Base-by-base conservation (phyloP, 2,888 invertebrate genomes). In the Oscheius onirici region DNA sequence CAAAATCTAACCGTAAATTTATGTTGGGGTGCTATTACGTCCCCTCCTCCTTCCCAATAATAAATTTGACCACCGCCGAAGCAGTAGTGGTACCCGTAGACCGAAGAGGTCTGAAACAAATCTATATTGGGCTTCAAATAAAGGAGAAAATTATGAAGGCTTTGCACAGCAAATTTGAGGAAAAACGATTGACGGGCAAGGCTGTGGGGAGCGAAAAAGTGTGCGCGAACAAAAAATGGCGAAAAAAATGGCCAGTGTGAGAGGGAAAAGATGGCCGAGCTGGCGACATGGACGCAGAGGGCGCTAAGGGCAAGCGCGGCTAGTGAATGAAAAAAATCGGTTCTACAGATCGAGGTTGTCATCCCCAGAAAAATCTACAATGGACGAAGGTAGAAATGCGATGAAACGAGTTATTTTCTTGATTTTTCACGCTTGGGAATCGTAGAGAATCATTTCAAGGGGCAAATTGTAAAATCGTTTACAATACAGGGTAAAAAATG, bases 51-150 rank as follows among this genome's bases (percentile, higher is more conserved):
- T 44, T 17, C 46, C 63, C 63, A 28, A 28, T 26, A 49, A 46
- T 34, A 49, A 26, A 55, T 11, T 26, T 49, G 26, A 63, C 63
- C 63, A 63, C 63, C 49, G 49, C 63, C 63, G 63, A 46, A 63
- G 63, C 63, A 49, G 63, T 49, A 63, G 63, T 46, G 17, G 49
- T 63, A 63, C 63, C 63, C 63, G 63, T 63, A 11, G 63, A 49
- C 63, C 49, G 26, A 22, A 6, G 46, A 17, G 46, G 63, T 49
- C 63, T 63, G 49, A 63, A 63, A 63, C 8, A n/a, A 24, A 11
- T 3, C 5, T 26, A 10, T 15, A 6, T 49, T 26, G 17, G 22
- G 41, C 5, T 15, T 58, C 43, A 24, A 61, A 26, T 5, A 8
- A 61, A 44, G n/a, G 26, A 17, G n/a, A 61, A 26, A 61, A 46